Conservation (phyloP, 2,113 vertebrate genomes). For the Xiphophorus maculatus region DNA sequence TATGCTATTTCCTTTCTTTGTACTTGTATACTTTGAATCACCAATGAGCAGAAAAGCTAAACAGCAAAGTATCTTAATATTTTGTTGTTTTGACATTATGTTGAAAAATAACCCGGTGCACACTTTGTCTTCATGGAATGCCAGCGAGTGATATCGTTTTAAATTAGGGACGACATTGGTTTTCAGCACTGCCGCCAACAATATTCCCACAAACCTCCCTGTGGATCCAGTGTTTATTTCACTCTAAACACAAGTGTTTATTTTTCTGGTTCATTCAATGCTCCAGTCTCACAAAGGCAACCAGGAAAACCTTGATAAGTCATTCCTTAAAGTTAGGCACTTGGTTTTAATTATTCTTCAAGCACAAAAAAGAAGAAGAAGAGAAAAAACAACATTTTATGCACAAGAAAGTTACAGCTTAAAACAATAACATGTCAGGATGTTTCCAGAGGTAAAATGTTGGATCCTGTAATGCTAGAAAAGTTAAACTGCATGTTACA, state of each 20-base stretch:
- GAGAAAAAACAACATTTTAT: not conserved
- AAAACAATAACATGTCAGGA: conserved; percentile 19
- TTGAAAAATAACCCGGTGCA: not conserved
- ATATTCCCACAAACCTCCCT: conserved; percentile 46
- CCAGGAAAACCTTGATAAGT: conserved; percentile 13
- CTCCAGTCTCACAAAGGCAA: conserved; percentile 7
- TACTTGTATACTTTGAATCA: conserved; percentile 23
- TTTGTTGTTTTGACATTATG: conserved; percentile 39
- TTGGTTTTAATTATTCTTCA: conserved; percentile 19
- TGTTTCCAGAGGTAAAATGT: conserved; percentile 16
- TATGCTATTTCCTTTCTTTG: no score
- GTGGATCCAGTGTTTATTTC: conserved; percentile 52
- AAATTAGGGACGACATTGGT: conserved; percentile 59
- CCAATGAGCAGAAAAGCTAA: conserved; percentile 13
- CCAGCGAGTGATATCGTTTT: conserved; percentile 55
- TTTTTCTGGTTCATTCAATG: conserved; percentile 48
- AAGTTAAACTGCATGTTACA: not conserved
- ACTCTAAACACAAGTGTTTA: conserved; percentile 58
- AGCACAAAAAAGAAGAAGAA: not conserved
- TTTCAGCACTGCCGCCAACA: conserved; percentile 50
- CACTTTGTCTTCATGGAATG: conserved; percentile 23
- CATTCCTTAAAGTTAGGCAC: conserved; percentile 6
- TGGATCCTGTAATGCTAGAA: not conserved
- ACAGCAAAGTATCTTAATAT: conserved; percentile 27
- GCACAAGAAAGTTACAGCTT: conserved; percentile 6